Conservation (phyloP, 2,113 vertebrate genomes). For the Mandrillus leucophaeus region DNA sequence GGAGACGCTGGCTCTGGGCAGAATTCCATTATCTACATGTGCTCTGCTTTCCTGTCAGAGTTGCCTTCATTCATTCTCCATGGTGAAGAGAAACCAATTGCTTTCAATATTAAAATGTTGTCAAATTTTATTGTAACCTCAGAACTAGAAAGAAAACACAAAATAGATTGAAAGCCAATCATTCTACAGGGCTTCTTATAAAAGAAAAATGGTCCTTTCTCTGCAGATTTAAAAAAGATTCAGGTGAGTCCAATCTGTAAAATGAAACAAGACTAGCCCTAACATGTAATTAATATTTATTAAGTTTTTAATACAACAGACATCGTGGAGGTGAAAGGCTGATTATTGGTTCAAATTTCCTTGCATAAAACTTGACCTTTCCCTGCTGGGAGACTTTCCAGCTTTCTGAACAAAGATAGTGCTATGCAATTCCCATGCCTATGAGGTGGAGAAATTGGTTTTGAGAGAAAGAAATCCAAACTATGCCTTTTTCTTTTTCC, state of each 20-base stretch:
- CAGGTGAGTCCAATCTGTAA: conserved; percentile 58
- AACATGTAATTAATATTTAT: conserved; percentile 81
- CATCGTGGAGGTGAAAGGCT: conserved; percentile 61
- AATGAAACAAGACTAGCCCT: conserved; percentile 60
- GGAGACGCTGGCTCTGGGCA: background rate
- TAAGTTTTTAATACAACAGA: conserved; percentile 76
- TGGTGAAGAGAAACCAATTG: conserved; percentile 16
- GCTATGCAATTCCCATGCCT: conserved; percentile 50
- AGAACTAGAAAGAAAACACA: conserved; percentile 73
- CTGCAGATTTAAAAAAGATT: conserved; percentile 33
- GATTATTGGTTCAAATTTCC: conserved; percentile 73
- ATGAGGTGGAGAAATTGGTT: background rate
- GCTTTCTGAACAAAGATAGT: conserved; percentile 32
- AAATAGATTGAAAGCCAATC: conserved; percentile 66
- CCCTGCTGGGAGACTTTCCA: conserved; percentile 57
- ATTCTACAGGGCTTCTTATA: conserved; percentile 45
- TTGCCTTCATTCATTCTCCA: background rate
- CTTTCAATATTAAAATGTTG: conserved; percentile 28
- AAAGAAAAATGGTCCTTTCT: conserved; percentile 48
- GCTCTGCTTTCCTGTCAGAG: background rate
- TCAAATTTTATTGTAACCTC: conserved; percentile 60
- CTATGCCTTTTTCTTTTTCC: conserved; percentile 42
- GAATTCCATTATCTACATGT: background rate
- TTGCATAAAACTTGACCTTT: conserved; percentile 74
- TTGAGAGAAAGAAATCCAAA: conserved; percentile 60